Conservation (phyloP, 2,113 vertebrate species). For the Elanoides forficatus region DNA sequence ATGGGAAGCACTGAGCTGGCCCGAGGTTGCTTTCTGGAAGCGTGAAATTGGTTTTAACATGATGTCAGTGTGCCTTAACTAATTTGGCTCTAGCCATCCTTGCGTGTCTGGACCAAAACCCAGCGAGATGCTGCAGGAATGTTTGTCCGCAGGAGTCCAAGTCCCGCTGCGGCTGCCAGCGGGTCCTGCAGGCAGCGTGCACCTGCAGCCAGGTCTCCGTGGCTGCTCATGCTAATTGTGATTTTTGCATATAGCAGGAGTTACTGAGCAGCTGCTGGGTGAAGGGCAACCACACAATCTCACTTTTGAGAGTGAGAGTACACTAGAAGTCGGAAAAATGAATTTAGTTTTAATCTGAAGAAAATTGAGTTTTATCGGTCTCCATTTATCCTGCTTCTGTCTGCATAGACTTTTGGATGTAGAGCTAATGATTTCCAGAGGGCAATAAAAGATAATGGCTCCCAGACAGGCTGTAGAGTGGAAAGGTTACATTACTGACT, state of each 20-base stretch:
- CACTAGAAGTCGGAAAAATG: neutral
- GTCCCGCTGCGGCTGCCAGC: neutral
- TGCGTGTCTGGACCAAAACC: too few relatives aligned
- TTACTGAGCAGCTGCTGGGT: neutral
- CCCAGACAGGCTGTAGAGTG: neutral
- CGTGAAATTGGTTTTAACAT: fast-evolving
- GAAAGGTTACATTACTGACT: neutral
- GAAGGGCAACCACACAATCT: neutral
- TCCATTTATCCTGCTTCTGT: neutral
- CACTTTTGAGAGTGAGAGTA: neutral
- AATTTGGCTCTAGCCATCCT: neutral
- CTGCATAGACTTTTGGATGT: neutral
- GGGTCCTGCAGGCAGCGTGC: neutral
- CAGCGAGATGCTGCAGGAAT: neutral
- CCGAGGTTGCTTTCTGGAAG: neutral
- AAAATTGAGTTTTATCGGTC: neutral
- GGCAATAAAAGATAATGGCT: neutral
- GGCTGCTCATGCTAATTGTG: neutral
- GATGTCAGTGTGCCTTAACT: neutral
- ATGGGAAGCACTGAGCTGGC: neutral
- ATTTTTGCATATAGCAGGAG: neutral
- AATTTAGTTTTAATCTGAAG: neutral
- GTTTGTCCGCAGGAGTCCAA: fast-evolving
- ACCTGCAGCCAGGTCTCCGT: neutral
- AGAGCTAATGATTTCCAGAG: conserved; percentile 4